Evolutionary conservation across 2,113 vertebrate species (phyloP), one percentile per base, ranked within the genome.

Genomic region (Mystacornis crossleyi): DNA sequence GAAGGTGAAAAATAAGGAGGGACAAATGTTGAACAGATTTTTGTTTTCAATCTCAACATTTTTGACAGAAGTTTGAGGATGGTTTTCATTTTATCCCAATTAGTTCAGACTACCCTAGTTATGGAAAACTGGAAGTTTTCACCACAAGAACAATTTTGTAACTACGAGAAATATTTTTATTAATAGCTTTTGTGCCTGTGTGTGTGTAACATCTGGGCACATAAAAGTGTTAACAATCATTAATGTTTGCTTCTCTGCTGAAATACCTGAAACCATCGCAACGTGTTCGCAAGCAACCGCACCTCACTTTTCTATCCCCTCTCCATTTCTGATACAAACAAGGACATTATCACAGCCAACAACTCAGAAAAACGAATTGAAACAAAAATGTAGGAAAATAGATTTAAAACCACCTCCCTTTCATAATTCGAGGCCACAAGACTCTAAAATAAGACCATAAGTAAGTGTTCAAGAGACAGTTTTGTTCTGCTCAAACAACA

Each of bases 381-480:
- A 91, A 81, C 53, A 73, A 67, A 90, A 90, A 74, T 40, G 13
- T 51, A 93, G 40, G 43, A 45, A 96, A 94, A 80, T 13, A 90
- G 64, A 84, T 92, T 79, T 29, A 86, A 83, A 93, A 34, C 20
- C 70, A 83, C 45, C 65, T 90, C 45, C 12, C 20, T 86, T 90
- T 84, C 75, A 61, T 71, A 81, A 90, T 79, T 84, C 0, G 0
- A 86, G 48, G 18, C 79, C 90, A 72, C 54, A 62, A 28, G 57
- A 78, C 28, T 75, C 85, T 96, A 92, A 96, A 96, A 94, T 90
- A 84, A 95, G 82, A 29, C 81, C 79, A 28, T 82, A 92, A 89
- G 83, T 86, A 69, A 95, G 40, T 19, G 42, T 47, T 72, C n/a
- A 38, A 70, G 45, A 60, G 72, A 78, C 18, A 15, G 18, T 83